Conservation (phyloP, 2,888 invertebrate genomes). For the Hemistola chrysoprasaria region DNA sequence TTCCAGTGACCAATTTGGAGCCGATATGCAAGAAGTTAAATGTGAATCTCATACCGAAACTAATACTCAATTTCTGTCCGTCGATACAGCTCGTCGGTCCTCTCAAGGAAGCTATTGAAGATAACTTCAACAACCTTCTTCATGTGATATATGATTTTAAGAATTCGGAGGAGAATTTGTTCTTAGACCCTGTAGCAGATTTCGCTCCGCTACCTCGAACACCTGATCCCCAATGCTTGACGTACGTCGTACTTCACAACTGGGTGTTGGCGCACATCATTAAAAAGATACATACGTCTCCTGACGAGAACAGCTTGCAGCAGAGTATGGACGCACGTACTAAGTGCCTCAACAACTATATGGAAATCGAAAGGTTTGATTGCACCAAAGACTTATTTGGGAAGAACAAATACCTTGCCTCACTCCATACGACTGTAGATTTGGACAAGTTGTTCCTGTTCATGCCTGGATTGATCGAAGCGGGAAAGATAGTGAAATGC, state of each 20-base stretch:
- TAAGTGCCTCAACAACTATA: slow-evolving; percentile 82
- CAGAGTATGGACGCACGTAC: slow-evolving; percentile 81
- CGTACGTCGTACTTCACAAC: slow-evolving; percentile 85
- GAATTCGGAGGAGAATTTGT: slow-evolving; percentile 72
- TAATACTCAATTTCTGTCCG: slow-evolving; percentile 88
- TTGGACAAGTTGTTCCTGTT: slow-evolving; percentile 74
- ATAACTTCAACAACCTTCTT: slow-evolving; percentile 61
- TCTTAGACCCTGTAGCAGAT: slow-evolving; percentile 68
- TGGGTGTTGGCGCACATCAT: slow-evolving; percentile 87
- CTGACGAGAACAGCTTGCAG: slow-evolving; percentile 69
- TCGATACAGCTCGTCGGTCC: slow-evolving; percentile 76
- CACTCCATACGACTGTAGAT: slow-evolving; percentile 81
- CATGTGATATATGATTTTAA: slow-evolving; percentile 70
- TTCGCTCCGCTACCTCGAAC: slow-evolving; percentile 66
- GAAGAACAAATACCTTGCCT: slow-evolving; percentile 82
- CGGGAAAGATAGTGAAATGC: slow-evolving; percentile 72
- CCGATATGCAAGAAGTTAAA: slow-evolving; percentile 85
- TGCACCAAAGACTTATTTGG: slow-evolving; percentile 78
- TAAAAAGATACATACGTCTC: slow-evolving; percentile 83
- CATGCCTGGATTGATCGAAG: slow-evolving; percentile 68
- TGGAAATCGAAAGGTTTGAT: slow-evolving; percentile 79
- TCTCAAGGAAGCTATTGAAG: slow-evolving; percentile 61
- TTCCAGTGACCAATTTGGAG: slow-evolving; percentile 86
- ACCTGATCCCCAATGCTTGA: slow-evolving; percentile 80
- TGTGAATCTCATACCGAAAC: slow-evolving; percentile 88